These are phyloP conservation scores for Copidosoma aretas DNA, from an alignment of 2,888 invertebrate genomes.

Conservation along the genomic window DNA sequence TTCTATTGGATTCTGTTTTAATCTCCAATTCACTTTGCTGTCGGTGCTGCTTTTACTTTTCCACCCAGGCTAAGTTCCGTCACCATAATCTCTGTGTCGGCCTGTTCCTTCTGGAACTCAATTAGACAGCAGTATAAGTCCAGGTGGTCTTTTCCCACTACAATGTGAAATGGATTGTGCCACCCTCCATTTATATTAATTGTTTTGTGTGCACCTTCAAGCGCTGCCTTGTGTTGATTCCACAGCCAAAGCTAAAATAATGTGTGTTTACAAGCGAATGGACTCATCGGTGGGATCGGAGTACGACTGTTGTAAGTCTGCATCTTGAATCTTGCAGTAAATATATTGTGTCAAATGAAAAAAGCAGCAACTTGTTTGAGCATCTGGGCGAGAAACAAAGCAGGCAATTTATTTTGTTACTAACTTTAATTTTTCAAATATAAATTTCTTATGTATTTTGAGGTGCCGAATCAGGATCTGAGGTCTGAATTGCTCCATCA, in stretches of 20 bases:
- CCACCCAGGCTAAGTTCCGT: background rate
- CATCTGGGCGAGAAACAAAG: no score
- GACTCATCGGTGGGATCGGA: background rate
- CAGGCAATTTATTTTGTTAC: no score
- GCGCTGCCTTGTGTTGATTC: background rate
- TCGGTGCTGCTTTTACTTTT: background rate
- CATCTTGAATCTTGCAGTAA: background rate
- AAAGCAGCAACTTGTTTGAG: background rate
- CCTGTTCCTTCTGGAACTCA: background rate
- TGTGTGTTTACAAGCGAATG: no score
- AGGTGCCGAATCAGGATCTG: no score
- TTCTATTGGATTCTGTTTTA: background rate
- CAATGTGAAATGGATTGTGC: background rate
- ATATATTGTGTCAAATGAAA: background rate
- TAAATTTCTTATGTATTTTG: no score
- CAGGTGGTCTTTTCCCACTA: background rate
- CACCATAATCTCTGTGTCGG: background rate
- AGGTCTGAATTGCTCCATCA: no score
- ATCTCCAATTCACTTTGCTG: background rate
- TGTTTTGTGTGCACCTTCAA: background rate
- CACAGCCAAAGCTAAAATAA: background rate
- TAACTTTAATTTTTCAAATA: no score
- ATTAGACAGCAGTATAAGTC: background rate
- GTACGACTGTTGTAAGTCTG: background rate
- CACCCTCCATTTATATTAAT: background rate